Evolutionary conservation across 2,888 invertebrate species (phyloP), one percentile per base, ranked within the genome.

Genomic region (Trimorus sp.): DNA sequence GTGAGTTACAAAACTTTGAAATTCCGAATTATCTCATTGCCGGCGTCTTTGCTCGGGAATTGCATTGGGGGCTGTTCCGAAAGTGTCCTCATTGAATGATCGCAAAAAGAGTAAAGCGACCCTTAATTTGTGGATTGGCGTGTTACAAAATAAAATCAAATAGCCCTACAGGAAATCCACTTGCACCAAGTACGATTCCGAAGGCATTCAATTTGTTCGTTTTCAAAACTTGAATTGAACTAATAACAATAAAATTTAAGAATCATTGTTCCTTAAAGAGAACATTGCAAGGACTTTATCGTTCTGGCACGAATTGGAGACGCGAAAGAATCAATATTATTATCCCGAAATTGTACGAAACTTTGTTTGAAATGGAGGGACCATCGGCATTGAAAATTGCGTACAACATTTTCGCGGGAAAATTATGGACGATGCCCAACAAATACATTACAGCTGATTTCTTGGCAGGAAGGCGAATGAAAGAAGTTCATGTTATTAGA

Each of bases 191-290:
- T 54, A 60, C 76, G 40, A 63, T 77, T 68, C 15, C 56, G 14
- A 40, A 15, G 58, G 62, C 59, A 77, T 77, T 77, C 76, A 77
- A 77, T 77, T 69, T 63, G 69, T 77, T 58, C 76, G 56, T 69
- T 77, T 77, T 53, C 49, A 77, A 69, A 77, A 77, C 62, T 77
- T 56, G 54, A 63, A 77, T 69, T 63, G 69, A 77, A 69, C 76
- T 77, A 77, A 77, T 69, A 77, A 77, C 63, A 69, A 45, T 77
- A 77, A 69, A 69, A 77, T 77, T 77, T 77, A 54, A 77, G 69
- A 77, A 69, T 77, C 76, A 77, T 69, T 56, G 76, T 49, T 69
- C 76, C 62, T 60, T 14, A 54, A 69, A 69, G 76, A 68, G 68
- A 68, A 53, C 60, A 60, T 56, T 69, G 53, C 49, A 45, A 54